Conservation (phyloP, 2,888 invertebrate genomes). For the Cataglyphis rosenhaueri region DNA sequence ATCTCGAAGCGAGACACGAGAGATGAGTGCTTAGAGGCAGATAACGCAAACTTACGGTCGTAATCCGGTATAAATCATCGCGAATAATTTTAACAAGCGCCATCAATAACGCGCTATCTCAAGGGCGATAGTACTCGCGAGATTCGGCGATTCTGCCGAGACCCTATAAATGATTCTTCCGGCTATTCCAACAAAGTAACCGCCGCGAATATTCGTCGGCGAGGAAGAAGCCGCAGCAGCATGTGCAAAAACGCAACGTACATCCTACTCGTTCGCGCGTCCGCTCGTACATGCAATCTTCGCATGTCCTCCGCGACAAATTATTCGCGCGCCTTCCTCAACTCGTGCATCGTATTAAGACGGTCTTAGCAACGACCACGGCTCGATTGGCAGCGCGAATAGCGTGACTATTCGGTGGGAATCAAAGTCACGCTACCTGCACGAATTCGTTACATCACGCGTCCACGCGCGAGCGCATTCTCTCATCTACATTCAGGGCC, state of each 20-base stretch:
- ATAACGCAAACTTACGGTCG: constrained; percentile 11
- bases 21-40: not conserved
- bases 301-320: constrained; percentile 45
- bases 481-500: constrained; percentile 29
- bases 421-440: constrained; percentile 75
- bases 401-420: constrained; percentile 48
- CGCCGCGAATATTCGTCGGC: constrained; percentile 11
- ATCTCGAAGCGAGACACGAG: not conserved
- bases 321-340: constrained; percentile 25
- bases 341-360: constrained; percentile 22
- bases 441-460: constrained; percentile 81
- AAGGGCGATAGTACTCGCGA: not conserved
- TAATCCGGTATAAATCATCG: constrained; percentile 35
- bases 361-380: not conserved
- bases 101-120: constrained; percentile 39
- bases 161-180: constrained; percentile 29
- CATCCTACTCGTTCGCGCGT: constrained; percentile 41
- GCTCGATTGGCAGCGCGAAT: constrained; percentile 1
- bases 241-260: constrained; percentile 32
- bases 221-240: constrained; percentile 31
- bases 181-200: constrained; percentile 6
- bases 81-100: constrained; percentile 48
- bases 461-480: constrained; percentile 21
- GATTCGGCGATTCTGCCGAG: not conserved
- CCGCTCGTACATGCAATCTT: constrained; percentile 20